Evolutionary conservation across 2,888 invertebrate species (phyloP).

Genomic region (Cantharis lateralis): DNA sequence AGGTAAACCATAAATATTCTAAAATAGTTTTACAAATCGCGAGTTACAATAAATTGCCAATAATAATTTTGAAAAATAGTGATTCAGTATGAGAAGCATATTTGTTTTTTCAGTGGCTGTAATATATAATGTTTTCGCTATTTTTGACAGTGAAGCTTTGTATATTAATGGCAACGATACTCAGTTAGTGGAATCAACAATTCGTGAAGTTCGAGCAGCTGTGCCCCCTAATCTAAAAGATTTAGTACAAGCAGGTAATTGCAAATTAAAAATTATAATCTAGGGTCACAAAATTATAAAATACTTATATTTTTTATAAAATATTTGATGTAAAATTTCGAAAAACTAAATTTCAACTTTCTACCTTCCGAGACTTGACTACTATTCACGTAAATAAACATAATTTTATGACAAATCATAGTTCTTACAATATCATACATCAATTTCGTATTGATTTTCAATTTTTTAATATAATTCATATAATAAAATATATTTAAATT

Average conservation of each 20-base stretch:
- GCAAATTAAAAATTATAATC: background rate
- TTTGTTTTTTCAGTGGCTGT: background rate
- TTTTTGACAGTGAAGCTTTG: conserved; percentile 39
- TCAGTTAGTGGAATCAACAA: conserved; percentile 61
- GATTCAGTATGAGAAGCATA: background rate
- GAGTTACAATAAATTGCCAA: background rate
- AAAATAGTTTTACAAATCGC: background rate
- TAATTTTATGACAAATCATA: no score
- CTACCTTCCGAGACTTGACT: no score
- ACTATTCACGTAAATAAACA: no score
- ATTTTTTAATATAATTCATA: no score
- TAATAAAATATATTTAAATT: no score
- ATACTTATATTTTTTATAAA: background rate
- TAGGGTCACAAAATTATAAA: background rate
- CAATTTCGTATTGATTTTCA: no score
- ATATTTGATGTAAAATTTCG: no score
- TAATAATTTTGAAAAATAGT: background rate
- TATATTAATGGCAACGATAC: conserved; percentile 57
- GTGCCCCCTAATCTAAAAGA: conserved; percentile 49
- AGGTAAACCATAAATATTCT: conserved; percentile 11
- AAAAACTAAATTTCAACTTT: no score
- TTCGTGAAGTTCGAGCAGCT: conserved; percentile 62
- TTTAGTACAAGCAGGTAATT: conserved; percentile 47
- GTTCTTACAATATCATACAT: no score
- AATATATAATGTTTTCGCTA: conserved; percentile 3